phyloP scores from a whole-genome alignment of 2,888 invertebrate genomes.

The Prosapia bicincta region DNA sequence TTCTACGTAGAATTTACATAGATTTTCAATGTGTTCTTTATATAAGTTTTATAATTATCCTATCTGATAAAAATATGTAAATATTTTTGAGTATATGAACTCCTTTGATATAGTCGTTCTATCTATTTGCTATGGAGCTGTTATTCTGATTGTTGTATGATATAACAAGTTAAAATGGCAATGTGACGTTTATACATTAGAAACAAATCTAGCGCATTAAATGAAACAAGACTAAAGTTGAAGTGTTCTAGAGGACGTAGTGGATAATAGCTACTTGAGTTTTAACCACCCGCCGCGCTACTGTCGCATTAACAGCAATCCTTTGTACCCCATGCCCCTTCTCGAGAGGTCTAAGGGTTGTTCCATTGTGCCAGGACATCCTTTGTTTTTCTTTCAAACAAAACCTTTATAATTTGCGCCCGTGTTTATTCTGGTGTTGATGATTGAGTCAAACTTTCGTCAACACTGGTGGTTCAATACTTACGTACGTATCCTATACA shows the following conservation, averaged over 20 bases:
- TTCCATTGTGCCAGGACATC: background rate
- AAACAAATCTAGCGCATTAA: background rate
- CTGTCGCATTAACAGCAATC: background rate
- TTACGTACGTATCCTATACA: no score
- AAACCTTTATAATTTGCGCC: background rate
- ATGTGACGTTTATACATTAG: background rate
- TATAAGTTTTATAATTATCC: no score
- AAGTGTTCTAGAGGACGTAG: background rate
- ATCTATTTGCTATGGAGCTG: no score
- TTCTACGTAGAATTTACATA: no score
- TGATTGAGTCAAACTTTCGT: no score
- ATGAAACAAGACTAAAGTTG: background rate
- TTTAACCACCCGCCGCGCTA: background rate
- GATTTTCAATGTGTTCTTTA: no score
- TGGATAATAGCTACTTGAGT: slow-evolving; percentile 2
- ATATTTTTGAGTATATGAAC: no score
- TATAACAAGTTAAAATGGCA: no score
- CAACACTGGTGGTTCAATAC: no score
- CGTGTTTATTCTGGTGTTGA: background rate
- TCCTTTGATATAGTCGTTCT: no score
- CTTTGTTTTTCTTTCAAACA: background rate
- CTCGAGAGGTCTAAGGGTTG: background rate
- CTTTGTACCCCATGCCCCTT: background rate
- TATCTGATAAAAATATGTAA: no score
- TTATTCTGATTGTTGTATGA: no score